Base-by-base conservation (phyloP, 2,888 invertebrate species). In the Molanna angustata region DNA sequence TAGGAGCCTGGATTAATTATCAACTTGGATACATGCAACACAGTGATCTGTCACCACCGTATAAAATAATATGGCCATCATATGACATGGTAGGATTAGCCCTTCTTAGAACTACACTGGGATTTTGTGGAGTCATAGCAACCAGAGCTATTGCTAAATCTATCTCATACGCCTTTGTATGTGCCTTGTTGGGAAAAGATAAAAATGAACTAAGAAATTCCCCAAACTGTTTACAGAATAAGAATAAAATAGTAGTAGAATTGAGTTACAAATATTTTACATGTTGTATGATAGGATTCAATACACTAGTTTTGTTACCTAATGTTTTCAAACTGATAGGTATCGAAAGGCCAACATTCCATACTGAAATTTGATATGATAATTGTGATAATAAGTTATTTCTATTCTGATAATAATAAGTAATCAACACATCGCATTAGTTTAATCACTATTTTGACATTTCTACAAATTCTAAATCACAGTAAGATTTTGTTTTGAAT, bases 1-100 rank as follows among this genome's bases (percentile, higher is more conserved):
- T 83, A 2, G 94, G 92, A 16, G 83, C 90, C 3, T 94, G 93
- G 94, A 72, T 88, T 33, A 90, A 90, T 73, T 92, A 85, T 69
- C 89, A 85, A 67, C 76, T 85, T 11, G 90, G 90, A n/a, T 79
- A 82, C 65, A 78, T 86, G 76, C 69, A 67, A n/a, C 73, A 77
- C 32, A 79, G 81, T 59, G 65, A 78, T n/a, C 68, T 72, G 6
- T 71, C 79, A 21, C 90, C 89, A 4, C 88, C 88, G 0, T 91
- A 90, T 69, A 69, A 78, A 52, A 84, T 93, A 64, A 81, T 87
- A 63, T 90, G 90, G 86, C 91, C 90, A 6, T 84, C 87, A 1
- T 80, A 80, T 54, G 78, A 81, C 61, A 88, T 89, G 83, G 63
- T 87, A 42, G 84, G 86, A 52, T 76, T 78, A 64, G 70, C 80